Conservation (phyloP, 2,888 invertebrate genomes). For the Aelia acuminata region DNA sequence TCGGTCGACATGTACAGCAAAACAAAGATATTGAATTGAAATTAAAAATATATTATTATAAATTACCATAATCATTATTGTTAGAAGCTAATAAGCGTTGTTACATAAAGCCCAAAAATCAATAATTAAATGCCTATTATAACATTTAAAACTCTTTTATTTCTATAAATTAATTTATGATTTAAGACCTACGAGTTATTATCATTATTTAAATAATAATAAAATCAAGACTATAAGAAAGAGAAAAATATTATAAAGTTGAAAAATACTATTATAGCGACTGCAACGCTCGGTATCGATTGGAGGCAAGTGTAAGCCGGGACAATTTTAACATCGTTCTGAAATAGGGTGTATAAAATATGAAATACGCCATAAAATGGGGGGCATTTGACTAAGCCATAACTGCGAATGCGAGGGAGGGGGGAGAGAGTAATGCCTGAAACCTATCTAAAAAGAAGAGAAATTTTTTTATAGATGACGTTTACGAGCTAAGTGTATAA, state of each 20-base stretch:
- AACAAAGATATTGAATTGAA: no score
- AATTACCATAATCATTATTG: no score
- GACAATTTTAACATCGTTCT: slow-evolving; percentile 50
- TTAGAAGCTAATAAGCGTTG: no score
- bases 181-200: not conserved
- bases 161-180: no score
- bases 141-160: no score
- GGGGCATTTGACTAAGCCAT: slow-evolving; percentile 54
- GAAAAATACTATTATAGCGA: not conserved
- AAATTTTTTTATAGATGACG: slow-evolving; percentile 49
- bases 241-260: not conserved
- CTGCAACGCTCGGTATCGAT: not conserved
- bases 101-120: no score
- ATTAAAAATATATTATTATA: no score
- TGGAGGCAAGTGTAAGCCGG: slow-evolving; percentile 41
- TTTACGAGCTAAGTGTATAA: slow-evolving; percentile 55
- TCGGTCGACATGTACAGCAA: no score
- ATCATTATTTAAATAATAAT: not conserved
- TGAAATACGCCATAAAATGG: slow-evolving; percentile 52
- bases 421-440: not conserved
- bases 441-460: slow-evolving; percentile 45
- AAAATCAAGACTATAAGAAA: not conserved
- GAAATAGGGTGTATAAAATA: slow-evolving; percentile 56
- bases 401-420: slow-evolving; percentile 45
- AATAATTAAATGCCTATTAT: no score